Evolutionary conservation across 2,888 invertebrate species (phyloP).

Genomic region (Catocala nupta): DNA sequence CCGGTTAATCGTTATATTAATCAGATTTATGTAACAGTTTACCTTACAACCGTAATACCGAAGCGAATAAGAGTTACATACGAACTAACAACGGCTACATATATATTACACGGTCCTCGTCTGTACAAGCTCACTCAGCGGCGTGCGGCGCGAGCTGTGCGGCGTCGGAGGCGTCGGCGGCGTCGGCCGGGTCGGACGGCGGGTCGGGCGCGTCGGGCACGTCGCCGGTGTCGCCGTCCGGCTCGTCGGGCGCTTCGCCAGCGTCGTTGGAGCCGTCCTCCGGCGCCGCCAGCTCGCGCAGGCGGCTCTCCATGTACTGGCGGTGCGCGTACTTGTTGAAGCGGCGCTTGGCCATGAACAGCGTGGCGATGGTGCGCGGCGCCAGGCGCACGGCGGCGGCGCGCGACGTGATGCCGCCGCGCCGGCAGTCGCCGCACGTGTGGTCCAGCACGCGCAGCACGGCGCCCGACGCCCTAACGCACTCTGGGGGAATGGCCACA

Average conservation of each 20-base stretch:
- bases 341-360: conserved; percentile 85
- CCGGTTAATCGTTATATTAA: conserved; percentile 80
- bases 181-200: conserved; percentile 16
- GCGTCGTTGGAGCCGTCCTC: conserved; percentile 31
- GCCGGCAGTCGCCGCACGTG: conserved; percentile 84
- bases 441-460: conserved; percentile 81
- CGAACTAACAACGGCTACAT: conserved; percentile 68
- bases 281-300: conserved; percentile 31
- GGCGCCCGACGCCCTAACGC: conserved; percentile 75
- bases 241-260: conserved; percentile 30
- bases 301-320: conserved; percentile 75
- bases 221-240: conserved; percentile 14
- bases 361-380: conserved; percentile 84
- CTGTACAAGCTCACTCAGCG: conserved; percentile 31
- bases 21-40: conserved; percentile 84
- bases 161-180: conserved; percentile 21
- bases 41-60: conserved; percentile 81
- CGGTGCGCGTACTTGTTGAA: conserved; percentile 86
- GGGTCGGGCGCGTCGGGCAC: conserved; percentile 24
- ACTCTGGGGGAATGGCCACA: conserved; percentile 67
- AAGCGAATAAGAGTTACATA: conserved; percentile 79
- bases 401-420: conserved; percentile 84
- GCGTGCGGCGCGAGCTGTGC: conserved; percentile 16
- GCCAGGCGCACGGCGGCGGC: conserved; percentile 82
- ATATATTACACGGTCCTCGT: conserved; percentile 57